Percentiles rank a stretch among this genome's conserved stretches.
Conservation (phyloP, 2,113 vertebrate genomes). For the Asarcornis scutulata region DNA sequence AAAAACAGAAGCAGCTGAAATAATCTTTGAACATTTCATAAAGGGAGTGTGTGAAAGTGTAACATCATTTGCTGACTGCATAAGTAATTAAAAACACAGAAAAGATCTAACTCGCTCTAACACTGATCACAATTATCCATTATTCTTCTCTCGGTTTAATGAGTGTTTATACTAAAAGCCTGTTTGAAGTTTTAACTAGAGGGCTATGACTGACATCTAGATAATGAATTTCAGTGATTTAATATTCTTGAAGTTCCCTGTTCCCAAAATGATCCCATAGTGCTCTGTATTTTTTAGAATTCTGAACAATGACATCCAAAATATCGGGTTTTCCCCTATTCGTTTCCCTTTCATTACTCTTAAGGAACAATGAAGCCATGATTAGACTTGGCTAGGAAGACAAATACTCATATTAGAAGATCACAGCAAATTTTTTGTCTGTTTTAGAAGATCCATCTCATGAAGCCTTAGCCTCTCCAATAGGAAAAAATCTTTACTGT, state of each 20-base stretch:
- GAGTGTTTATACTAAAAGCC: conserved; percentile 38
- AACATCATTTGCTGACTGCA: not conserved
- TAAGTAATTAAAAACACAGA: conserved; percentile 27
- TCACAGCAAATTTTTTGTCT: not conserved
- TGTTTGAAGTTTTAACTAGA: conserved; percentile 26
- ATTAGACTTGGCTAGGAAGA: not conserved
- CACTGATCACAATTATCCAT: conserved; percentile 26
- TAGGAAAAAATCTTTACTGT: too few relatives aligned
- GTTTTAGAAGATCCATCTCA: not conserved
- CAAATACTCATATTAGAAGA: not conserved
- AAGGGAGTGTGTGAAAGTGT: not conserved
- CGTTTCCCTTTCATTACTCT: not conserved
- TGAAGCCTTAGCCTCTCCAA: not conserved
- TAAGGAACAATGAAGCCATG: not conserved
- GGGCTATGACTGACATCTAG: conserved; percentile 3
- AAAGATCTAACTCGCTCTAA: not conserved
- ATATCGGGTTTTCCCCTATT: not conserved
- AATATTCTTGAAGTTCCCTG: not conserved
- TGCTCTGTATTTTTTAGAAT: not conserved
- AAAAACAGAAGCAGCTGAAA: not conserved
- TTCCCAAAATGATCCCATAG: not conserved
- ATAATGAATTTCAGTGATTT: conserved; percentile 24
- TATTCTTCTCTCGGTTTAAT: not conserved
- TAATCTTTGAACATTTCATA: not conserved
- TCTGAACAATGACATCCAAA: not conserved